Percentiles rank a stretch among this genome's conserved stretches.
Evolutionary conservation across 2,113 vertebrate genomes (phyloP).

Genomic region (Cottus gobio): DNA sequence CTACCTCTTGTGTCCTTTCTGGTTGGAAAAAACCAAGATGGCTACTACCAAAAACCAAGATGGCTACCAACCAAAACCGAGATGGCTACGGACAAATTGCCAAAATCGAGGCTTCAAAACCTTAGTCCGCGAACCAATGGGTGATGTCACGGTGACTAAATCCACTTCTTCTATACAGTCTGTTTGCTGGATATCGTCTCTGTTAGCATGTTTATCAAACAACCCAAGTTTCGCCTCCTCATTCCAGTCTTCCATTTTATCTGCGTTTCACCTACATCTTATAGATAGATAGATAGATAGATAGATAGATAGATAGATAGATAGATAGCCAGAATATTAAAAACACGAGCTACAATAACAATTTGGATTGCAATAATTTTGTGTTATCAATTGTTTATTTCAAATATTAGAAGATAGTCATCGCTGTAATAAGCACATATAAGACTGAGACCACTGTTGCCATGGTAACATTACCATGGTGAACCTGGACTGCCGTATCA

Average conservation of each 20-base stretch:
- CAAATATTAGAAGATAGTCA: not conserved
- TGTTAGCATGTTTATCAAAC: not conserved
- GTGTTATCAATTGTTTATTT: not conserved
- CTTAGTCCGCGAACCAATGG: no score
- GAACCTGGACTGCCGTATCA: not conserved
- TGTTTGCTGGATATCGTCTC: not conserved
- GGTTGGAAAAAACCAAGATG: no score
- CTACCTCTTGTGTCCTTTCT: no score
- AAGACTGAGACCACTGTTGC: conserved; percentile 20
- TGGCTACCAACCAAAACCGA: no score
- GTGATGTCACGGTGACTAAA: no score
- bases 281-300: not conserved
- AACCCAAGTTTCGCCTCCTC: not conserved
- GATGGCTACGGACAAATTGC: no score
- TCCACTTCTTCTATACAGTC: no score
- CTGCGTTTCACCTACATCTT: not conserved
- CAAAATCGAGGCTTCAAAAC: no score
- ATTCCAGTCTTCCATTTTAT: not conserved
- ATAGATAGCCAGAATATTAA: not conserved
- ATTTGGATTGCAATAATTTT: not conserved
- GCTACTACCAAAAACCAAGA: no score
- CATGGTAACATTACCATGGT: conserved; percentile 18
- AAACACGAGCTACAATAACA: conserved; percentile 4
- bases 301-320: not conserved
- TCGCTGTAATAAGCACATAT: not conserved